Percentiles rank a stretch among this genome's conserved stretches.
phyloP scores from a whole-genome alignment of 2,113 vertebrate species.

The Callionymus lyra region DNA sequence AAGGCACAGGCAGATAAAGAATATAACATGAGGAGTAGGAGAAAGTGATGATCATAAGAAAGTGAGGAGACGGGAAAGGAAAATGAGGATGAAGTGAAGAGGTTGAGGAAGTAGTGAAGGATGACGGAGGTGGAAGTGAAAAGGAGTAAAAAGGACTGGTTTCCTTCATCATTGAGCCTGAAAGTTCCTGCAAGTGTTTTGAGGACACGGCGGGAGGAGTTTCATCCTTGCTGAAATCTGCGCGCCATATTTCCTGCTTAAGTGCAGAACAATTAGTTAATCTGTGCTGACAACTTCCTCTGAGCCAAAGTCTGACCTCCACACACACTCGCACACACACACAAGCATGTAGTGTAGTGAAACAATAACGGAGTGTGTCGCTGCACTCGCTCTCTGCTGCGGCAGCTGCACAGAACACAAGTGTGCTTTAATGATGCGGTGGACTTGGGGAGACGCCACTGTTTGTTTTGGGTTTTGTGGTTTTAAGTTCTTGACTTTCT shows the following conservation, averaged over 20 bases:
- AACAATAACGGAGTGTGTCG: too few relatives aligned
- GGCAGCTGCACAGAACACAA: too few relatives aligned
- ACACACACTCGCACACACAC: slow-evolving; percentile 3
- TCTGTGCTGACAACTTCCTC: slow-evolving; percentile 16
- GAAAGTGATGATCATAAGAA: too few relatives aligned
- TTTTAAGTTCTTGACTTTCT: neutral
- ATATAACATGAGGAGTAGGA: too few relatives aligned
- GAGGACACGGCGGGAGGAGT: neutral
- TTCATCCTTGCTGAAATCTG: slow-evolving; percentile 3
- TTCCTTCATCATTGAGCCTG: too few relatives aligned
- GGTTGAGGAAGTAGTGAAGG: too few relatives aligned
- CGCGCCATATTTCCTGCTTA: slow-evolving; percentile 1
- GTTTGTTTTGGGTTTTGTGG: slow-evolving; percentile 3
- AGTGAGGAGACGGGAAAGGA: too few relatives aligned
- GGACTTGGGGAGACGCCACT: neutral
- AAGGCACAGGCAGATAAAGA: too few relatives aligned
- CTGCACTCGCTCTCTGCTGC: too few relatives aligned
- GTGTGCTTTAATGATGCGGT: slow-evolving; percentile 5
- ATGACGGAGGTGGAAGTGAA: too few relatives aligned
- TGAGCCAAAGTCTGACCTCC: slow-evolving; percentile 9
- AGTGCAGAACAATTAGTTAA: slow-evolving; percentile 24
- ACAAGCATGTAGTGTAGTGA: neutral
- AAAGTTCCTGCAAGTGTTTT: neutral
- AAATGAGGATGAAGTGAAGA: too few relatives aligned
- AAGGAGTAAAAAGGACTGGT: too few relatives aligned